A percentile compares a stretch with the other conserved stretches of the same genome.
These are phyloP conservation scores for Thymelicus sylvestris DNA, from an alignment of 2,888 invertebrate species.

Conservation along the genomic window DNA sequence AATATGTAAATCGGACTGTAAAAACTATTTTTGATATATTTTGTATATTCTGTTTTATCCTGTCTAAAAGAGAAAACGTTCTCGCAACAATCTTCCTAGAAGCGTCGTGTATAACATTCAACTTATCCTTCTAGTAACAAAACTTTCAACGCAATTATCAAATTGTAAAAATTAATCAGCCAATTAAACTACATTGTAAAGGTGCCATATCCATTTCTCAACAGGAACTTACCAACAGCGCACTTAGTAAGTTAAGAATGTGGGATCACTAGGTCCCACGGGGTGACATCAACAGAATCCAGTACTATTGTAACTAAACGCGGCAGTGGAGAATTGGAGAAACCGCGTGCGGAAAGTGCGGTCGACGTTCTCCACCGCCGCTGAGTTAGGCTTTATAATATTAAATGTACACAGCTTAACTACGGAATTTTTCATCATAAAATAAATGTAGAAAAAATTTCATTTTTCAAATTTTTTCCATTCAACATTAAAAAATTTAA, in stretches of 20 bases:
- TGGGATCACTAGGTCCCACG: constrained; percentile 49
- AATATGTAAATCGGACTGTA: constrained; percentile 40
- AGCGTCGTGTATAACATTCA: constrained; percentile 44
- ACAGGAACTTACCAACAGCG: constrained; percentile 69
- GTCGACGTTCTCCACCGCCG: constrained; percentile 44
- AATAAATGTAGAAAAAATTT: constrained; percentile 78
- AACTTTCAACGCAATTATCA: constrained; percentile 65
- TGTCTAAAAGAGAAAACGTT: constrained; percentile 25
- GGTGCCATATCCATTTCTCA: constrained; percentile 69
- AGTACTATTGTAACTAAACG: constrained; percentile 78
- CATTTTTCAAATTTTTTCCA: constrained; percentile 57
- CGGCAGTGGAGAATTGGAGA: constrained; percentile 51
- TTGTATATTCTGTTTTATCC: constrained; percentile 32
- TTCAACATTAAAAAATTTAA: constrained; percentile 74
- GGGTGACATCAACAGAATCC: constrained; percentile 69
- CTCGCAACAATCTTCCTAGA: constrained; percentile 21
- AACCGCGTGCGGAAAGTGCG: no score
- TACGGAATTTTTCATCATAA: constrained; percentile 77
- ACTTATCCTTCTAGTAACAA: constrained; percentile 68
- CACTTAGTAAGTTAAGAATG: constrained; percentile 54
- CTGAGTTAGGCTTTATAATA: constrained; percentile 71
- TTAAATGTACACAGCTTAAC: constrained; percentile 81
- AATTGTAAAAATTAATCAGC: constrained; percentile 63
- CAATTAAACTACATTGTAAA: constrained; percentile 65
- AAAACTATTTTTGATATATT: constrained; percentile 45